Evolutionary conservation across 1,140 invertebrate genomes (phyloP).

Genomic region (Drosophila lacertosa): DNA sequence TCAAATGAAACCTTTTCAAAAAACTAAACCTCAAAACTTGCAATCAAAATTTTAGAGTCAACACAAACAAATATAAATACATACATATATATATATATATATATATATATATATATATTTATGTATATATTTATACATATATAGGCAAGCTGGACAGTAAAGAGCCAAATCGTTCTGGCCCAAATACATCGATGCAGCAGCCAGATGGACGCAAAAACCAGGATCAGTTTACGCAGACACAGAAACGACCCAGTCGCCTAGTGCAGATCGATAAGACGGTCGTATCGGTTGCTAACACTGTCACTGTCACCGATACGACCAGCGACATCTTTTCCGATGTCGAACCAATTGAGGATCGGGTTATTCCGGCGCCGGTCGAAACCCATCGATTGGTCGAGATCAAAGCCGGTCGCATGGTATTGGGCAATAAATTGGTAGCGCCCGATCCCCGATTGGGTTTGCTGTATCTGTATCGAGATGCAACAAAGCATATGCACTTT

Average conservation of each 20-base stretch:
- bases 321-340: background rate
- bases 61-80: background rate
- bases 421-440: conserved; percentile 95
- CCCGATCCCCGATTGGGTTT: conserved; percentile 97
- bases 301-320: too few relatives aligned
- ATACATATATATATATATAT: background rate
- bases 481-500: conserved; percentile 96
- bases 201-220: too few relatives aligned
- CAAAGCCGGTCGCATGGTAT: conserved; percentile 97
- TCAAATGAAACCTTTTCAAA: conserved; percentile 2
- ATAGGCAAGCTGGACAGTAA: background rate
- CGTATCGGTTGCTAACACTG: too few relatives aligned
- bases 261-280: too few relatives aligned
- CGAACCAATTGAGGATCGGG: background rate
- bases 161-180: too few relatives aligned
- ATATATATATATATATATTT: background rate
- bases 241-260: too few relatives aligned
- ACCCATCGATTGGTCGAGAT: conserved; percentile 92
- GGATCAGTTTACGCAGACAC: too few relatives aligned
- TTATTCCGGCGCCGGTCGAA: conserved; percentile 28
- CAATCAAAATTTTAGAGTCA: conserved; percentile 9
- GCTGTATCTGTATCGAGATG: conserved; percentile 95
- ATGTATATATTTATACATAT: background rate
- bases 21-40: background rate
- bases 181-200: too few relatives aligned